Percentiles rank a stretch among this genome's conserved stretches.
These are phyloP conservation scores for Pseudomyrmex sp. DNA, from an alignment of 1,140 invertebrate genomes.

Conservation along the genomic window DNA sequence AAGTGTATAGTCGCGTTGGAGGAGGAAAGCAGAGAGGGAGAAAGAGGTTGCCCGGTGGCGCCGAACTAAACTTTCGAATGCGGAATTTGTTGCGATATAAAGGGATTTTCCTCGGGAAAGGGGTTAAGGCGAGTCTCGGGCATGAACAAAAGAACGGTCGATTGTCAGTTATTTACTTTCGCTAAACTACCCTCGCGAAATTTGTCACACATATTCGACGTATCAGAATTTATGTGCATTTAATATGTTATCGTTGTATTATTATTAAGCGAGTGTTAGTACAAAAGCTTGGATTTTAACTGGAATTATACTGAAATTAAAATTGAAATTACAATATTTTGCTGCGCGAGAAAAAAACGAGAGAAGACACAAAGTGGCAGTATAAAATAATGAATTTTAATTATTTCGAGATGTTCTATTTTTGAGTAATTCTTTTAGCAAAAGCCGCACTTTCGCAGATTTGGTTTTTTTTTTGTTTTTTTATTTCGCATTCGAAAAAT, in stretches of 20 bases:
- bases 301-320: background rate
- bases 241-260: background rate
- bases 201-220: background rate
- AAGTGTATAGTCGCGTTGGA: constrained; percentile 23
- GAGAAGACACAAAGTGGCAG: background rate
- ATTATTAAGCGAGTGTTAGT: background rate
- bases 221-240: background rate
- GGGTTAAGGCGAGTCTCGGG: background rate
- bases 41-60: background rate
- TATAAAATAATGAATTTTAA: background rate
- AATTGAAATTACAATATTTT: background rate
- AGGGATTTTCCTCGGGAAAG: constrained; percentile 45
- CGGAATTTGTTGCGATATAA: constrained; percentile 46
- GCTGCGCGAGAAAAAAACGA: background rate
- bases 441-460: background rate
- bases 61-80: constrained; percentile 56
- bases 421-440: background rate
- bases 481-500: background rate
- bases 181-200: background rate
- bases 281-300: background rate
- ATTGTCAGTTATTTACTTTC: background rate
- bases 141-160: background rate
- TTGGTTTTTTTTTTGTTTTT: background rate
- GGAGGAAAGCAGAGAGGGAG: background rate
- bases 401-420: background rate